Conservation (phyloP, 2,797 vertebrate genomes). For the Paramormyrops hopkinsi region DNA sequence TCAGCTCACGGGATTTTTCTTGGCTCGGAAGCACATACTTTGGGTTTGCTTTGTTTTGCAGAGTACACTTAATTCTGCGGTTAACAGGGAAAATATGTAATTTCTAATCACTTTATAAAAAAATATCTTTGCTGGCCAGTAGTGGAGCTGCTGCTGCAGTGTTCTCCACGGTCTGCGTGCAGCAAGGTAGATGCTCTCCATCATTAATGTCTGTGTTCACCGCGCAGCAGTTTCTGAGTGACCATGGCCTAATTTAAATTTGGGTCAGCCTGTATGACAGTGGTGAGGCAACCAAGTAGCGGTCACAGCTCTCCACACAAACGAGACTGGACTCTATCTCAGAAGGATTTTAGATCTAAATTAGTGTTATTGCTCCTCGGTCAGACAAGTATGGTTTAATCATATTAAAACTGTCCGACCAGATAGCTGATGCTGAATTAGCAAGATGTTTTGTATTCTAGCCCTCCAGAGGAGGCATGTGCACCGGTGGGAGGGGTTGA, state of each 20-base stretch:
- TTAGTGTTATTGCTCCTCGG: not conserved
- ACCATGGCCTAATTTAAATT: not conserved
- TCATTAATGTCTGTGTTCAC: not conserved
- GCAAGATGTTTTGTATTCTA: not conserved
- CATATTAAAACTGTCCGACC: not conserved
- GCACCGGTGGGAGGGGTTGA: not conserved
- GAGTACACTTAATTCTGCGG: not conserved
- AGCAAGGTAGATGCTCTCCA: not conserved
- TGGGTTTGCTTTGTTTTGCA: not conserved
- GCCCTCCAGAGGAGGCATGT: not conserved
- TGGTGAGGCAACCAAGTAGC: not conserved
- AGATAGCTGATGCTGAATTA: not conserved
- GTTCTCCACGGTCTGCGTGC: slow-evolving; percentile 35
- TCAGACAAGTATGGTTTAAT: not conserved
- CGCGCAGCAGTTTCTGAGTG: not conserved
- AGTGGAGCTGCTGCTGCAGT: slow-evolving; percentile 55
- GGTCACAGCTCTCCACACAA: not conserved
- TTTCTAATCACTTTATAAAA: slow-evolving; percentile 51
- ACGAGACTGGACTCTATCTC: not conserved
- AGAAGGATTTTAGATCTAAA: not conserved
- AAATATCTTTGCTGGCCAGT: slow-evolving; percentile 47
- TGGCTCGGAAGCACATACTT: not conserved
- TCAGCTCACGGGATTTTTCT: not conserved
- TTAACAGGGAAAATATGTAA: not conserved
- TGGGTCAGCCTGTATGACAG: not conserved